Evolutionary conservation across 2,797 vertebrate species (phyloP).

Genomic region (Syndactyla subalaris): DNA sequence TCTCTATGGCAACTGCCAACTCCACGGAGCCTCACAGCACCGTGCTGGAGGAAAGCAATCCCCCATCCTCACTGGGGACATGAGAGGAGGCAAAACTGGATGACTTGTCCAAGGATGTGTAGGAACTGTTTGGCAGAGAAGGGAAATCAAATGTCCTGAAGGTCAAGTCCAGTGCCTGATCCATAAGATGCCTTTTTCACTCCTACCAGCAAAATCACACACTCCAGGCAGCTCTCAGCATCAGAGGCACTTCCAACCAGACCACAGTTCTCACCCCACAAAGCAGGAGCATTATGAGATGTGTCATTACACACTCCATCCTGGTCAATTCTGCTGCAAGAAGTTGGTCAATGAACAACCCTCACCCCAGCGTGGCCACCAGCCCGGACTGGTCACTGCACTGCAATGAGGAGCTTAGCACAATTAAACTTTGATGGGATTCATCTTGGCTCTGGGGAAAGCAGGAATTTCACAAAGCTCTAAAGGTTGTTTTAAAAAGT

Average conservation of each 20-base stretch:
- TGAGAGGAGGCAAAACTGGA: not conserved
- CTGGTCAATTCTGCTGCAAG: not conserved
- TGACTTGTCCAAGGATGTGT: not conserved
- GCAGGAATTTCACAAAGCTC: slow-evolving; percentile 26
- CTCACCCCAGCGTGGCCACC: not conserved
- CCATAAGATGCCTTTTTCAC: not conserved
- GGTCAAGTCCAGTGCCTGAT: not conserved
- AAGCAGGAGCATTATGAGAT: not conserved
- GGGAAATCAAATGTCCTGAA: not conserved
- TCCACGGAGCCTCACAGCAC: not conserved
- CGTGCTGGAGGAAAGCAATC: not conserved
- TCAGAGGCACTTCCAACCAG: not conserved
- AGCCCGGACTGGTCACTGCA: fast-evolving
- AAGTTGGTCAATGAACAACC: fast-evolving
- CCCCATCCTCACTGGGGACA: not conserved
- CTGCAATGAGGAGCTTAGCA: not conserved
- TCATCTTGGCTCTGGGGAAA: not conserved
- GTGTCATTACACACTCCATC: fast-evolving
- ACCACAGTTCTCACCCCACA: not conserved
- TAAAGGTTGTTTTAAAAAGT: slow-evolving; percentile 24
- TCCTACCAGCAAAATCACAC: not conserved
- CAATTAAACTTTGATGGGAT: not conserved
- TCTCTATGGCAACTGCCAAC: slow-evolving; percentile 55
- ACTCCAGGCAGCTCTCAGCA: not conserved
- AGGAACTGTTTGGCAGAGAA: not conserved